Percentiles rank a stretch among this genome's conserved stretches.
These are phyloP conservation scores for Chlorops oryzae DNA, from an alignment of 1,140 invertebrate species.

Conservation along the genomic window DNA sequence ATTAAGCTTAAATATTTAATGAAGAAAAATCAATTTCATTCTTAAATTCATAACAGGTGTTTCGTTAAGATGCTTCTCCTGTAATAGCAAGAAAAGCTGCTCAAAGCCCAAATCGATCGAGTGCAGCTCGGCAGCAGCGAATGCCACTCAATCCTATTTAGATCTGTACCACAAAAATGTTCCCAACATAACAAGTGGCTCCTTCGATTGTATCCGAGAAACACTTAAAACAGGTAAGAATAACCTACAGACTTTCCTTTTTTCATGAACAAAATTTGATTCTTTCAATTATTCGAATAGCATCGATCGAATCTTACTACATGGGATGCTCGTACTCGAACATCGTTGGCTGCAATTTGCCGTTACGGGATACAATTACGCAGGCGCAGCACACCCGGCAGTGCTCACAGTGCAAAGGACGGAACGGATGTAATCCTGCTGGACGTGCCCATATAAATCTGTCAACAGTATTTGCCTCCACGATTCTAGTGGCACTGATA, in stretches of 20 bases:
- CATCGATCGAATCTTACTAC: neutral
- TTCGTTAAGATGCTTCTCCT: constrained; percentile 8
- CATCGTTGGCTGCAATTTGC: constrained; percentile 1
- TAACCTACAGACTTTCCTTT: no score
- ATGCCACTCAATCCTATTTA: neutral
- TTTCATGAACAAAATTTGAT: no score
- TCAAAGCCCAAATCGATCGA: constrained; percentile 1
- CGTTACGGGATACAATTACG: neutral
- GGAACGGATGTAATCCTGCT: constrained; percentile 12
- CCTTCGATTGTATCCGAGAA: constrained; percentile 9
- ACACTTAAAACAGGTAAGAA: constrained; percentile 9
- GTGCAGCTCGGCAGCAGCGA: constrained; percentile 2
- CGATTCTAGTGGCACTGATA: neutral
- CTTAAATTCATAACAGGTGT: no score
- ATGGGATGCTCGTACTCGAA: constrained; percentile 10
- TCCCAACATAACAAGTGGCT: neutral
- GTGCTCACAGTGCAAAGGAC: constrained; percentile 2
- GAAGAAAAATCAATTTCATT: no score
- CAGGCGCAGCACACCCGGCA: neutral
- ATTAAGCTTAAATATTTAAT: no score
- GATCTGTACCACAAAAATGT: neutral
- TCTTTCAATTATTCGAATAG: no score
- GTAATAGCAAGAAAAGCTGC: neutral
- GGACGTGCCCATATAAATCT: constrained; percentile 2
- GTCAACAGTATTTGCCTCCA: neutral